Evolutionary conservation across 2,888 invertebrate genomes (phyloP).

Genomic region (Galerucella pusilla): DNA sequence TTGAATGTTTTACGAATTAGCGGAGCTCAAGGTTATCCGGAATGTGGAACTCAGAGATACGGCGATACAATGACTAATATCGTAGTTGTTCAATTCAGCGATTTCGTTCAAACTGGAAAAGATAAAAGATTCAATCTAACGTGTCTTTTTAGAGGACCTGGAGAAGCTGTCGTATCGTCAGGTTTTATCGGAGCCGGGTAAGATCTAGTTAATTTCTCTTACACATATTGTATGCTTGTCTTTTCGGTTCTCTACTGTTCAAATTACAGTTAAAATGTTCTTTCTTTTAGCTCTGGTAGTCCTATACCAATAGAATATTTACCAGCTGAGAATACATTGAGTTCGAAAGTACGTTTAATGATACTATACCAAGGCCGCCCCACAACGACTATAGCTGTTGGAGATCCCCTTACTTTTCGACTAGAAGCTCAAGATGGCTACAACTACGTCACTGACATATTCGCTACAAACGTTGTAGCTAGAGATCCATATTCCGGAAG

Average conservation of each 20-base stretch:
- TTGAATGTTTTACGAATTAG: constrained; percentile 86
- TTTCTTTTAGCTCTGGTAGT: constrained; percentile 79
- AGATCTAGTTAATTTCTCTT: constrained; percentile 20
- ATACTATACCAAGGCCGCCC: constrained; percentile 91
- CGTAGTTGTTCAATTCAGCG: constrained; percentile 93
- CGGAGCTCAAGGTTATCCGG: constrained; percentile 92
- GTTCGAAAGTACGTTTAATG: constrained; percentile 86
- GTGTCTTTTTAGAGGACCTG: constrained; percentile 91
- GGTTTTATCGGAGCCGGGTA: constrained; percentile 91
- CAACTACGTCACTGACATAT: constrained; percentile 89
- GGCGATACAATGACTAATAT: constrained; percentile 95
- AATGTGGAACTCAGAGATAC: constrained; percentile 88
- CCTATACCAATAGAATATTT: constrained; percentile 93
- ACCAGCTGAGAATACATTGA: constrained; percentile 90
- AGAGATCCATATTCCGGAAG: constrained; percentile 92
- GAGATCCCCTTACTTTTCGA: constrained; percentile 90
- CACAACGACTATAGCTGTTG: constrained; percentile 93
- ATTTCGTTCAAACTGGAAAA: constrained; percentile 89
- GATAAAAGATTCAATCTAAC: constrained; percentile 93
- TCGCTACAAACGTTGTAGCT: constrained; percentile 92
- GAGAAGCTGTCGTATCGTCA: constrained; percentile 92
- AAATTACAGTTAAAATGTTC: neutral
- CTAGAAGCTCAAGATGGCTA: constrained; percentile 91
- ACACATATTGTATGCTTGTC: no score
- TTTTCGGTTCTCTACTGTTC: neutral